phyloP scores from a whole-genome alignment of 30 jellyfish, hydroid and myxozoan species.

The Catostylus mosaicus region DNA sequence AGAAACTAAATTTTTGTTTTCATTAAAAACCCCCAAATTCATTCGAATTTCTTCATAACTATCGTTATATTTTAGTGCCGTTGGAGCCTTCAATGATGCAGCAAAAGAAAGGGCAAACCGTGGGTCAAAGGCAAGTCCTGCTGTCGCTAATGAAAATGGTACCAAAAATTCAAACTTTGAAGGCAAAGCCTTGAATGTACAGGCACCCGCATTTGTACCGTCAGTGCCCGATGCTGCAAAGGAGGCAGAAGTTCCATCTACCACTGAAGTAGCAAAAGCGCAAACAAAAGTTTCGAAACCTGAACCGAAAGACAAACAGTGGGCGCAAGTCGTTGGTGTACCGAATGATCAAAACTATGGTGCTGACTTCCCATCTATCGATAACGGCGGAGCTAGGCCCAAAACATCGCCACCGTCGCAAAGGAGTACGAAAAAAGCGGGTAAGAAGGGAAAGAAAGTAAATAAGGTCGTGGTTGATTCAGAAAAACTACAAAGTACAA shows the following conservation, averaged over 20 bases:
- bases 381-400: constrained; percentile 8
- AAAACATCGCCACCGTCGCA: background rate
- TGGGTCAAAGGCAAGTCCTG: background rate
- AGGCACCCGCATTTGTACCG: constrained; percentile 11
- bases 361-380: constrained; percentile 8
- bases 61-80: background rate
- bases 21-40: too few relatives aligned
- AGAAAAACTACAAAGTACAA: background rate
- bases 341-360: constrained; percentile 6
- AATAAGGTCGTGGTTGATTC: background rate
- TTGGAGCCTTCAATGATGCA: background rate
- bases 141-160: background rate
- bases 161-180: background rate
- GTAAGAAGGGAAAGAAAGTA: background rate
- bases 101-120: background rate
- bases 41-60: too few relatives aligned
- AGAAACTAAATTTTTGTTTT: too few relatives aligned
- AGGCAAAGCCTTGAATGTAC: background rate
- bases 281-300: background rate
- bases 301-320: background rate
- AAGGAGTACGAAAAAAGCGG: background rate
- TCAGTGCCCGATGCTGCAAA: background rate
- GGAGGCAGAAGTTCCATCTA: background rate
- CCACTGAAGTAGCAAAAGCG: background rate
- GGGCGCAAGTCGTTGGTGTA: background rate